Percentiles rank a stretch among this genome's conserved stretches.
These are phyloP conservation scores for Lichenostomus cassidix DNA, from an alignment of 2,113 vertebrate species.

Conservation along the genomic window DNA sequence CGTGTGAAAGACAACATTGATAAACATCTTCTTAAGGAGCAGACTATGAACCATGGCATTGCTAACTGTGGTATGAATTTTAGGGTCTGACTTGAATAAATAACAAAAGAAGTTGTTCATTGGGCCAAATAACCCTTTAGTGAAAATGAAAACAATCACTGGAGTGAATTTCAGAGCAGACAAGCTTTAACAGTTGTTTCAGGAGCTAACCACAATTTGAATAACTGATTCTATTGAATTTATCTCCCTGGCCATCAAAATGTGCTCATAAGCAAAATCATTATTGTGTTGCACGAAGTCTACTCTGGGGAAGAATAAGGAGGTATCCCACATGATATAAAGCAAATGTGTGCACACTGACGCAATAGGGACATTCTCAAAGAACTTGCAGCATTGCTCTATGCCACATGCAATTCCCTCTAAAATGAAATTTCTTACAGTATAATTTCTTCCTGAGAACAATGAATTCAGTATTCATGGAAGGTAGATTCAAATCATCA, in stretches of 20 bases:
- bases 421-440: neutral
- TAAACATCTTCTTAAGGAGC: neutral
- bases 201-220: neutral
- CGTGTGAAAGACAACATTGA: neutral
- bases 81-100: neutral
- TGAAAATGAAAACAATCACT: neutral
- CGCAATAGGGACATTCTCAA: neutral
- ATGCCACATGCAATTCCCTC: neutral
- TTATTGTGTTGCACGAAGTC: neutral
- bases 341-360: neutral
- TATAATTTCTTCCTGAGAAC: slow-evolving; percentile 13
- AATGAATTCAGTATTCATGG: slow-evolving; percentile 25
- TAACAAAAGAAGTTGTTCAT: neutral
- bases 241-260: neutral
- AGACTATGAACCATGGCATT: neutral
- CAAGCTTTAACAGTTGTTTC: neutral
- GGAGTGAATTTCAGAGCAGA: neutral
- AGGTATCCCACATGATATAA: neutral
- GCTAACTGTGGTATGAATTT: neutral
- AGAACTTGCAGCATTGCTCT: neutral
- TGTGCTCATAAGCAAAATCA: neutral
- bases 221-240: neutral
- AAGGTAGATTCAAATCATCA: slow-evolving; percentile 6
- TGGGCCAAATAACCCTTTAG: neutral
- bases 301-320: neutral